Conservation (phyloP, 2,888 invertebrate species). For the Eilema griseolum region DNA sequence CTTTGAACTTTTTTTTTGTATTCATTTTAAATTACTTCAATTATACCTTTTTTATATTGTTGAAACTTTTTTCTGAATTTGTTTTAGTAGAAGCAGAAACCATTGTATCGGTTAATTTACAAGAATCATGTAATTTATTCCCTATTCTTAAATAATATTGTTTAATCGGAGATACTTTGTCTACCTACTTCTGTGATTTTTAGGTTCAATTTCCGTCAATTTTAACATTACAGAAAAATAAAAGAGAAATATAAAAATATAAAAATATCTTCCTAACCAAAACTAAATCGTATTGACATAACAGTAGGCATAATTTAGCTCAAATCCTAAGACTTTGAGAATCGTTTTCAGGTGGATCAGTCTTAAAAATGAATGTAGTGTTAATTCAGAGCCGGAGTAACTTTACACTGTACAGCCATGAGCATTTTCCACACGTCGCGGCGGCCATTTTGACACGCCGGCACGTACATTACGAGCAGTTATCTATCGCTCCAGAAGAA, state of each 20-base stretch:
- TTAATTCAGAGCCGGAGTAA: background rate
- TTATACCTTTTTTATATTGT: background rate
- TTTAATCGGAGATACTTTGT: no score
- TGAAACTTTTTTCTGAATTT: background rate
- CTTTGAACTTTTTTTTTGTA: background rate
- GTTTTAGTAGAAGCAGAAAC: background rate
- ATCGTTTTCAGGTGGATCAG: background rate
- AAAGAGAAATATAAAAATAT: no score
- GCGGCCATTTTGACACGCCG: background rate
- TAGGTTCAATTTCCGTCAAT: background rate
- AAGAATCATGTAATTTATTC: background rate
- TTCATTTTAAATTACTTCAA: background rate
- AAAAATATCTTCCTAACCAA: background rate
- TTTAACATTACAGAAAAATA: background rate
- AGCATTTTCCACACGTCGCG: background rate
- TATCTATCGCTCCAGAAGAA: slow-evolving; percentile 13
- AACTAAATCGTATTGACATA: background rate
- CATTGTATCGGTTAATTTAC: background rate
- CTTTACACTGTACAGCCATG: background rate
- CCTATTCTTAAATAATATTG: no score
- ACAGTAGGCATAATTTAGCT: background rate
- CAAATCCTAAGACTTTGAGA: background rate
- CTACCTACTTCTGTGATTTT: no score
- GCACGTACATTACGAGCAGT: slow-evolving; percentile 8
- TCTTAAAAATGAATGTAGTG: background rate